Evolutionary conservation across 2,113 vertebrate genomes (phyloP).

Genomic region (Sinocyclocheilus rhinocerous): DNA sequence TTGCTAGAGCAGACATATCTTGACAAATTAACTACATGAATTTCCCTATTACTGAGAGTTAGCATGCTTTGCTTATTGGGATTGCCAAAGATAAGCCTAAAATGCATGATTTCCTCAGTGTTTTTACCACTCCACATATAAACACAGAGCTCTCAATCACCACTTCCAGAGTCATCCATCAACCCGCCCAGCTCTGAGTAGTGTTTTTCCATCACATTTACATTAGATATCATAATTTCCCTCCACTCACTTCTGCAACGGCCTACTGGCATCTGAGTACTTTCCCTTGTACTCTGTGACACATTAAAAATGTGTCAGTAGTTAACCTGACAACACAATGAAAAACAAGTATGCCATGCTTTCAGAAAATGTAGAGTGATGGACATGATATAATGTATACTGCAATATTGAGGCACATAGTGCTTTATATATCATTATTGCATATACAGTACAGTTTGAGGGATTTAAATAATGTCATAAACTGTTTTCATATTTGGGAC

Average conservation of each 20-base stretch:
- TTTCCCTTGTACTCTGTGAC: neutral
- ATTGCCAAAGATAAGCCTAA: neutral
- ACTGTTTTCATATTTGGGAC: too few relatives aligned
- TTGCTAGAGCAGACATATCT: neutral
- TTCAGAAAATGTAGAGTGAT: too few relatives aligned
- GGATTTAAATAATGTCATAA: neutral
- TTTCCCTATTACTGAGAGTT: neutral
- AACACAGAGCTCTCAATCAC: neutral
- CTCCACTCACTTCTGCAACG: neutral
- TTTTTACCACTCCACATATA: neutral
- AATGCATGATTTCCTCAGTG: neutral
- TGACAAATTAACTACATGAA: neutral
- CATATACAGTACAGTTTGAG: neutral
- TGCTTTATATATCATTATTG: neutral
- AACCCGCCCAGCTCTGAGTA: neutral
- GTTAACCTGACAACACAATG: neutral
- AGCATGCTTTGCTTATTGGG: neutral
- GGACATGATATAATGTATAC: too few relatives aligned
- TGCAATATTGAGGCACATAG: too few relatives aligned
- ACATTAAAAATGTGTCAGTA: neutral
- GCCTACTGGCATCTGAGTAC: neutral
- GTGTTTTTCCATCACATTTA: neutral
- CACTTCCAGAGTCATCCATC: neutral
- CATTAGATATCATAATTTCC: neutral
- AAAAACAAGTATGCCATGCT: neutral